Base-by-base conservation (phyloP, 2,888 invertebrate species). In the Lypha dubia region DNA sequence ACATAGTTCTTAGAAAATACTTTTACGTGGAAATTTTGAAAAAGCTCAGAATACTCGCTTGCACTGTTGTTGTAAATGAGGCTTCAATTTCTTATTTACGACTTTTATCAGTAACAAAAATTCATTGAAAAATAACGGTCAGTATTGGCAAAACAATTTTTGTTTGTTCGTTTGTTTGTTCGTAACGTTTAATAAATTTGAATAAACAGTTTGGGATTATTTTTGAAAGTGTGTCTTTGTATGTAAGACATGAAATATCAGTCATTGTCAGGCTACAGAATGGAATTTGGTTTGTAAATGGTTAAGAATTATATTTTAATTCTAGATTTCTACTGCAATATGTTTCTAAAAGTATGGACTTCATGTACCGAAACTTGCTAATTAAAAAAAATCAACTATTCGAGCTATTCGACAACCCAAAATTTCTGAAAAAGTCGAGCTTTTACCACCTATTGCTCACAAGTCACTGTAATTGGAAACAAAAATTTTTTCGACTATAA, bases 41-140 rank as follows among this genome's bases (percentile, higher is more conserved):
- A 56, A 22, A 8, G 17, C 49, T 62, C 38, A 15, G 56, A 41
- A 71, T 35, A 53, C 9, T 11, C 35, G 8, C 35, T 38, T 13
- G 38, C 13, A n/a, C 46, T 67, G 13, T 67, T 67, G 13, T 67
- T 67, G 56, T 41, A 65, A 63, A 41, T 44, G 63, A 38, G 17
- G 51, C 51, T 74, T 74, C 22, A 46, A 58, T 56, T 67, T 58
- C 13, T 46, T 56, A 65, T 56, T 76, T 76, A 53, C 63, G 44
- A 44, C 65, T 76, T 22, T 76, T 76, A 58, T 67, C 65, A 67
- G 56, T 67, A 58, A 46, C n/a, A 51, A 63, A 65, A 67, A 58
- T 56, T 67, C 56, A 58, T 65, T 46, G 65, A 11, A 76, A 75
- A 76, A 67, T 75, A 75, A 75, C 75, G 75, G 75, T 44, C 32